A percentile compares a stretch with the other conserved stretches of the same genome.
Conservation (phyloP, 2,888 invertebrate species). For the Lasioglossum pauxillum region DNA sequence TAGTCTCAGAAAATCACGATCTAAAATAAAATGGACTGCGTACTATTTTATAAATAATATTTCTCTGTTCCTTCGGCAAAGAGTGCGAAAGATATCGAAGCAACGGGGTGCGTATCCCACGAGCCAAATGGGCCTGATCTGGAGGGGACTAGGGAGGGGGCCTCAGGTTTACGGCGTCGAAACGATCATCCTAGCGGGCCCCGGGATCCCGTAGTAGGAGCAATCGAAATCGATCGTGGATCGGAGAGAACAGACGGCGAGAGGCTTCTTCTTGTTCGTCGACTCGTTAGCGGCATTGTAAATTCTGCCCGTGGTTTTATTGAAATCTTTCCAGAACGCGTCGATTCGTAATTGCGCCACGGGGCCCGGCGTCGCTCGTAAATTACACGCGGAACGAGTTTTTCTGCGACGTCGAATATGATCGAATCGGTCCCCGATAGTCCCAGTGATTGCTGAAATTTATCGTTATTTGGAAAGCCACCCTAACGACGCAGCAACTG, state of each 20-base stretch:
- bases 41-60: neutral
- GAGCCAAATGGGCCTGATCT: neutral
- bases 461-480: conserved; percentile 38
- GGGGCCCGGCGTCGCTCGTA: conserved; percentile 38
- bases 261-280: conserved; percentile 29
- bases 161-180: conserved; percentile 38
- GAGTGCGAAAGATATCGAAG: neutral
- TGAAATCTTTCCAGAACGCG: conserved; percentile 50
- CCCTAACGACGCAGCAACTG: neutral
- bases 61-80: neutral
- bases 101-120: neutral
- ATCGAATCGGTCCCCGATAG: conserved; percentile 30
- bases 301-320: conserved; percentile 48
- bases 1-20: neutral
- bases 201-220: conserved; percentile 21
- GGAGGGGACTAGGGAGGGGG: neutral
- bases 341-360: conserved; percentile 48
- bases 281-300: conserved; percentile 52
- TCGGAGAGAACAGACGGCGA: neutral
- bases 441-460: conserved; percentile 29
- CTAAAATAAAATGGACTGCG: neutral
- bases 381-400: conserved; percentile 42
- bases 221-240: conserved; percentile 61
- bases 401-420: conserved; percentile 37
- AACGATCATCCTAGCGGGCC: conserved; percentile 28